phyloP scores from a whole-genome alignment of 2,888 invertebrate genomes.

The Luperina testacea region DNA sequence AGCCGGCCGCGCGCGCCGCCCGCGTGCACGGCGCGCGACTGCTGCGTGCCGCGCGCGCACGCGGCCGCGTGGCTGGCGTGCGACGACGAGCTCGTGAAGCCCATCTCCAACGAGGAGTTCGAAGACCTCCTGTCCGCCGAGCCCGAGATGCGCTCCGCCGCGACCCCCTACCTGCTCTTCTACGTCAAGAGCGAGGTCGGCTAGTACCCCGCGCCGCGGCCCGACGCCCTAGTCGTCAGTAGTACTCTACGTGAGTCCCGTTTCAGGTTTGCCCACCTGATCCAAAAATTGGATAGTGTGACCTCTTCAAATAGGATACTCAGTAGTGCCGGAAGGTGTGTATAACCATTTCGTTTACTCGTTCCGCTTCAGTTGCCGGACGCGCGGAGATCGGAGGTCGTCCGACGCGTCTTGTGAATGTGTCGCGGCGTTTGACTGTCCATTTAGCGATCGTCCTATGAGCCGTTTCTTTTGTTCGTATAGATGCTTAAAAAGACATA shows the following conservation, averaged over 20 bases:
- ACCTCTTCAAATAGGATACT: conserved; percentile 42
- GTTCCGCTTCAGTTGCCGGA: conserved; percentile 45
- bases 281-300: conserved; percentile 24
- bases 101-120: conserved; percentile 94
- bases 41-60: conserved; percentile 88
- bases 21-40: conserved; percentile 88
- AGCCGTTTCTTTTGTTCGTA: conserved; percentile 60
- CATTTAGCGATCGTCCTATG: conserved; percentile 52
- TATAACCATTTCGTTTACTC: conserved; percentile 38
- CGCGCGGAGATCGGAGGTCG: conserved; percentile 14
- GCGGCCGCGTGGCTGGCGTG: conserved; percentile 94
- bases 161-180: conserved; percentile 96
- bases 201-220: conserved; percentile 68
- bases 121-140: conserved; percentile 94
- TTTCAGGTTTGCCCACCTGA: conserved; percentile 36
- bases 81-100: conserved; percentile 96
- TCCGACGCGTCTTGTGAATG: conserved; percentile 32
- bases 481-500: conserved; percentile 83
- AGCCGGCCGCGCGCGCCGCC: conserved; percentile 80
- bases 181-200: conserved; percentile 92
- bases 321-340: conserved; percentile 49
- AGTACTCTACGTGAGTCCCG: conserved; percentile 30
- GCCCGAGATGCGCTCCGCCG: conserved; percentile 93
- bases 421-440: conserved; percentile 38
- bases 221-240: conserved; percentile 19